A percentile compares a stretch with the other conserved stretches of the same genome.
Conservation (phyloP, 2,888 invertebrate species). For the Drosophila crucigera region DNA sequence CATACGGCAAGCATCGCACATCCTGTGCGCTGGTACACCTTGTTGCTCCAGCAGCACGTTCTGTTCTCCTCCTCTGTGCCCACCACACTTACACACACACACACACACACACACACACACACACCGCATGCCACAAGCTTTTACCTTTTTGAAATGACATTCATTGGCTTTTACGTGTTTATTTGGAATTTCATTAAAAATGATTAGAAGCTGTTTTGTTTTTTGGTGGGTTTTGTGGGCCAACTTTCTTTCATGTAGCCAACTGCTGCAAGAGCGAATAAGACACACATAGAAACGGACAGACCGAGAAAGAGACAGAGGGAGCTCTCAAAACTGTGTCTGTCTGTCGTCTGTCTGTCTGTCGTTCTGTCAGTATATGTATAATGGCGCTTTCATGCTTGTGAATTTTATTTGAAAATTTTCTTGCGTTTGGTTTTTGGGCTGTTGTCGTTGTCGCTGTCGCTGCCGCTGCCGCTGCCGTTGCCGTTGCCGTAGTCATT, state of each 20-base stretch:
- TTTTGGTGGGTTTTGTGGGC: constrained; percentile 70
- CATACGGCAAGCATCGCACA: constrained; percentile 71
- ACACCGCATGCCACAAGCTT: constrained; percentile 68
- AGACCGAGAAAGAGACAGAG: neutral
- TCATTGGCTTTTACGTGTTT: constrained; percentile 81
- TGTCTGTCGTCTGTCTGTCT: neutral
- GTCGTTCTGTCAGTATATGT: constrained; percentile 57
- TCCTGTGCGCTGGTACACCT: constrained; percentile 60
- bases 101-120: constrained; percentile 2
- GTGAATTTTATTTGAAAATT: constrained; percentile 80
- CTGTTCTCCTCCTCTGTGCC: constrained; percentile 8
- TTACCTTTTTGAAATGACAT: constrained; percentile 82
- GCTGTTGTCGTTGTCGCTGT: constrained; percentile 36
- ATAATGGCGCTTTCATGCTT: constrained; percentile 81
- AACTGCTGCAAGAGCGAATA: neutral
- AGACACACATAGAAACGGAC: neutral
- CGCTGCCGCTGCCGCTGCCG: constrained; percentile 2
- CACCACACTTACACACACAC: constrained; percentile 2
- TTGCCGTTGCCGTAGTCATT: constrained; percentile 6
- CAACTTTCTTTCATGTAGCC: constrained; percentile 37
- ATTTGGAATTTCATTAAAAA: constrained; percentile 81
- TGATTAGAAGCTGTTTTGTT: constrained; percentile 81
- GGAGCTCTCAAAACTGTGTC: constrained; percentile 29
- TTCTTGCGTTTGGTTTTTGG: constrained; percentile 72
- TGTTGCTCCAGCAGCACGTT: constrained; percentile 66